phyloP scores from a whole-genome alignment of 1,140 invertebrate species.

The Zaprionus kolodkinae region DNA sequence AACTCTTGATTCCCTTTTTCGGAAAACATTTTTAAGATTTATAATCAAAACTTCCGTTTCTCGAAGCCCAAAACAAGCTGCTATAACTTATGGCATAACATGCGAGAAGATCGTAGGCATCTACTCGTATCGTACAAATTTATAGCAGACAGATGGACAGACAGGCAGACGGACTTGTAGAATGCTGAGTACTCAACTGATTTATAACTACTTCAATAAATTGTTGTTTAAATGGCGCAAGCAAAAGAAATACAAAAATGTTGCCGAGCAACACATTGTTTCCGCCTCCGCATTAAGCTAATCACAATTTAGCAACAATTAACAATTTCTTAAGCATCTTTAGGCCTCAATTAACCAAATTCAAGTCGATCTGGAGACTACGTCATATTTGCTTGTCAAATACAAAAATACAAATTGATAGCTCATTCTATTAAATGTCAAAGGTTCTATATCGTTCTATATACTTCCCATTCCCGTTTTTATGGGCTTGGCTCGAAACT shows the following conservation, averaged over 20 bases:
- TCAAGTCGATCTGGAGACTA: not conserved
- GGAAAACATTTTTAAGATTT: conserved; percentile 25
- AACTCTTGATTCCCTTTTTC: conserved; percentile 36
- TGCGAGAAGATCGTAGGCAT: conserved; percentile 17
- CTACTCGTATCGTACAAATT: conserved; percentile 5
- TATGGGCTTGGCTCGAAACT: not conserved
- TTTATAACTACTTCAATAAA: conserved; percentile 74
- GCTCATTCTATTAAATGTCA: conserved; percentile 19
- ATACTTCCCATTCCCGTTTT: conserved; percentile 12
- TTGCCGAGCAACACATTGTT: conserved; percentile 45
- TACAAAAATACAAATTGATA: conserved; percentile 1
- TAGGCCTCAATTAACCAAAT: conserved; percentile 53
- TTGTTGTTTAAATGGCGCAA: conserved; percentile 60
- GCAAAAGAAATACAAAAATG: conserved; percentile 37
- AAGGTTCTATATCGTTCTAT: conserved; percentile 1
- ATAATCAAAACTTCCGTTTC: conserved; percentile 23
- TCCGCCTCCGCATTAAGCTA: conserved; percentile 68
- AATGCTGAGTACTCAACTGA: conserved; percentile 59
- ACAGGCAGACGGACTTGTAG: conserved; percentile 44
- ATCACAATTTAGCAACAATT: conserved; percentile 52
- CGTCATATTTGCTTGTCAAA: conserved; percentile 1
- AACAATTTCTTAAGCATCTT: conserved; percentile 31
- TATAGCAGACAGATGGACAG: conserved; percentile 38
- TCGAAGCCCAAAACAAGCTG: not conserved
- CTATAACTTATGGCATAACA: conserved; percentile 10